A percentile compares a stretch with the other conserved stretches of the same genome.
Conservation (phyloP, 2,888 invertebrate species). For the Aromia moschata region DNA sequence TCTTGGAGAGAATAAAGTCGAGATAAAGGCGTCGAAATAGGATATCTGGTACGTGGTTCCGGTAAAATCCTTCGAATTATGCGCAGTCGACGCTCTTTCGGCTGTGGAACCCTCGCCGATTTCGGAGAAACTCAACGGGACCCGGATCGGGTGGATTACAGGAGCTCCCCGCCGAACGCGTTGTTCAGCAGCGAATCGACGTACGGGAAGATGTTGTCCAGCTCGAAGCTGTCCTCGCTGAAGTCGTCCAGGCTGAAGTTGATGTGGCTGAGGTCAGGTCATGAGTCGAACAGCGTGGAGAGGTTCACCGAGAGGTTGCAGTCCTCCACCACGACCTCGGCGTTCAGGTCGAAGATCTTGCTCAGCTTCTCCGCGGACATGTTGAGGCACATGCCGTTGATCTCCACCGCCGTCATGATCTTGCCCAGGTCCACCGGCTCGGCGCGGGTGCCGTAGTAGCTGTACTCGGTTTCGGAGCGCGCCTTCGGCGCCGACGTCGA, state of each 20-base stretch:
- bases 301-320: slow-evolving; percentile 33
- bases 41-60: too few relatives aligned
- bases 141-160: neutral
- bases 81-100: neutral
- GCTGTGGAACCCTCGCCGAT: too few relatives aligned
- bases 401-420: slow-evolving; percentile 66
- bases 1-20: too few relatives aligned
- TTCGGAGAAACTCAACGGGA: neutral
- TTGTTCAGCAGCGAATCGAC: slow-evolving; percentile 36
- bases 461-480: slow-evolving; percentile 51
- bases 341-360: slow-evolving; percentile 66
- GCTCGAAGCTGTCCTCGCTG: slow-evolving; percentile 44
- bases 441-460: slow-evolving; percentile 65
- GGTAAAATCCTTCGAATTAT: neutral
- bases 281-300: slow-evolving; percentile 28
- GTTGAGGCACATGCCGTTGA: slow-evolving; percentile 65
- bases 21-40: too few relatives aligned
- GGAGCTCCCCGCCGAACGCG: neutral
- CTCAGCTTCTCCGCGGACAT: slow-evolving; percentile 66
- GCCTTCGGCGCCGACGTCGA: slow-evolving; percentile 60
- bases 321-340: slow-evolving; percentile 64
- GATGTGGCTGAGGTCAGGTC: slow-evolving; percentile 35
- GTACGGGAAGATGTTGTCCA: slow-evolving; percentile 48
- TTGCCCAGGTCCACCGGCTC: slow-evolving; percentile 58
- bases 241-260: slow-evolving; percentile 40